These are phyloP conservation scores for Tenthredo distinguenda DNA, from an alignment of 2,888 invertebrate genomes.

Conservation along the genomic window DNA sequence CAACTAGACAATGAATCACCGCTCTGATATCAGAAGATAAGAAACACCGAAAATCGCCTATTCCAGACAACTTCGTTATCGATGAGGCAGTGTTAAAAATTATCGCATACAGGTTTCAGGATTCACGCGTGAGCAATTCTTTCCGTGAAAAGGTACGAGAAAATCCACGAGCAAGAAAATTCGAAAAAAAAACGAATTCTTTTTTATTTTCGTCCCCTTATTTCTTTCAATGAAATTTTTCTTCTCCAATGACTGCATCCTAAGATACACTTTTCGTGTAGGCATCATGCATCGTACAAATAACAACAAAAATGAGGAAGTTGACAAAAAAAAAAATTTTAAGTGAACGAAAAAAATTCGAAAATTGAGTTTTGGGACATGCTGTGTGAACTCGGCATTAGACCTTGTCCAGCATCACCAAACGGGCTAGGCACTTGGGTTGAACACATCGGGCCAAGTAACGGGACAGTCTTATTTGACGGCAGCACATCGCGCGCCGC, in stretches of 20 bases:
- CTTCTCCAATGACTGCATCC: not conserved
- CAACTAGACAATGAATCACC: not conserved
- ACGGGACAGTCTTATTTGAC: slow-evolving; percentile 64
- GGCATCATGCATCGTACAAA: not conserved
- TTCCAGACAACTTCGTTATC: not conserved
- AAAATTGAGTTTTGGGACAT: not conserved
- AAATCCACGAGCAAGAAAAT: not conserved
- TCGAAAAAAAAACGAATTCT: not conserved
- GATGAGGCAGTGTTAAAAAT: not conserved
- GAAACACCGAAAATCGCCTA: not conserved
- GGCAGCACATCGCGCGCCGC: slow-evolving; percentile 41
- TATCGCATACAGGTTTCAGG: not conserved
- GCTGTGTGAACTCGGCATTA: slow-evolving; percentile 6
- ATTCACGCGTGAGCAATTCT: not conserved
- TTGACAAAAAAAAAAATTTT: not conserved
- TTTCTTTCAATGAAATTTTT: not conserved
- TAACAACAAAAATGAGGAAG: not conserved
- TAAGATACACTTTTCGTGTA: not conserved
- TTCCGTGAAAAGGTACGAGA: not conserved
- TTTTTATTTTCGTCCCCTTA: not conserved
- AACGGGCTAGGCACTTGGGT: slow-evolving; percentile 38
- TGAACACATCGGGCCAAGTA: slow-evolving; percentile 68
- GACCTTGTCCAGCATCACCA: slow-evolving; percentile 48
- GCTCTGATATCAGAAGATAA: not conserved
- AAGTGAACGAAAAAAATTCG: not conserved